phyloP scores from a whole-genome alignment of 2,888 invertebrate genomes.

The Drosophila leonis region DNA sequence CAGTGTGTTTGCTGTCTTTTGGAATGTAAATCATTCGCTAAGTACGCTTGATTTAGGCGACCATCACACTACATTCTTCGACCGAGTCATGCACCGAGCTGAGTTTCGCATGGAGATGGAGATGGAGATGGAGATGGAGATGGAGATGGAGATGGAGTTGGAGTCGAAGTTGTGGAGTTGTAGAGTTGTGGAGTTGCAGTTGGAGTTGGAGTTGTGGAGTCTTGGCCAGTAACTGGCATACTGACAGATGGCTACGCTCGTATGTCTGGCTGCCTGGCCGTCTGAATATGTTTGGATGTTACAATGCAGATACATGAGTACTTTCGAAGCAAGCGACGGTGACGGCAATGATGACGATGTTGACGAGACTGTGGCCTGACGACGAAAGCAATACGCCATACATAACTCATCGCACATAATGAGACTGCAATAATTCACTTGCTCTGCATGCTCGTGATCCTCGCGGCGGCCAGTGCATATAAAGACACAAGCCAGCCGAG shows the following conservation, averaged over 20 bases:
- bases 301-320: conserved; percentile 77
- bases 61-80: conserved; percentile 81
- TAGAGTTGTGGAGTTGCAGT: conserved; percentile 27
- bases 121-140: conserved; percentile 28
- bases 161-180: conserved; percentile 20
- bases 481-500: conserved; percentile 61
- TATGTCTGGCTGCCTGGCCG: conserved; percentile 35
- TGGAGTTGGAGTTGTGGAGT: conserved; percentile 23
- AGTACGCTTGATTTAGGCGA: conserved; percentile 85
- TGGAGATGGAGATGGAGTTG: conserved; percentile 1
- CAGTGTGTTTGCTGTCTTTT: conserved; percentile 84
- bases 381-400: conserved; percentile 84
- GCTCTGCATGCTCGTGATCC: conserved; percentile 79
- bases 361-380: conserved; percentile 62
- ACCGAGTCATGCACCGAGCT: conserved; percentile 56
- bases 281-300: conserved; percentile 59
- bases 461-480: conserved; percentile 65
- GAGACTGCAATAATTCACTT: conserved; percentile 85
- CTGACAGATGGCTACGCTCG: conserved; percentile 73
- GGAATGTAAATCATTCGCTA: conserved; percentile 85
- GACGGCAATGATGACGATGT: conserved; percentile 59
- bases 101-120: conserved; percentile 30
- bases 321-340: conserved; percentile 48
- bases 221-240: conserved; percentile 54
- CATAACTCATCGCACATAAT: conserved; percentile 85